Evolutionary conservation across 1,140 invertebrate genomes (phyloP), one percentile per base, ranked within the genome.

Genomic region (Musca vetustissima): DNA sequence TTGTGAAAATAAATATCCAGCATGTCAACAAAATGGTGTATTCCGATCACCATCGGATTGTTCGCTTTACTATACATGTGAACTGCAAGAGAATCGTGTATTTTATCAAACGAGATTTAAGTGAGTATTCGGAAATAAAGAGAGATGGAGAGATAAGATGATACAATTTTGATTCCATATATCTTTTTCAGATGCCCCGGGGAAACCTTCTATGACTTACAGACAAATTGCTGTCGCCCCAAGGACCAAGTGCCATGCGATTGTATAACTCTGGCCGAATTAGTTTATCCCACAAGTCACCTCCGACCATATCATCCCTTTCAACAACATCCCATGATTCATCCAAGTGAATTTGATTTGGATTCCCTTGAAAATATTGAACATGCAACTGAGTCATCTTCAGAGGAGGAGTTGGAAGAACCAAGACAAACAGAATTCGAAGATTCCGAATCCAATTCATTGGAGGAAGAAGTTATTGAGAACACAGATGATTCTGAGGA

Each of bases 61-160:
- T 61, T 75, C 76, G 15, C 28, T 81, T 4, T 83, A 83, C 70
- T 84, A 83, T 65, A 79, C 74, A n/a, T 84, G 83, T 68, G 76
- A 75, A 43, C 69, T 73, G 64, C 76, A 76, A 68, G 17, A 50
- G 1, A 76, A 59, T 66, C 75, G 77, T 14, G 72, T 74, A 36
- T 83, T 81, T 64, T 67, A 80, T 69, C 83, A 83, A 24, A 79
- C 76, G 6, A 76, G 83, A 28, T 80, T 75, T 64, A 81, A 75
- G 71, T 82, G 57, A 72, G 72, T 74, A 64, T 48, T 3, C 19
- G n/a, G 15, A n/a, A n/a, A n/a, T n/a, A n/a, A 25, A 61, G n/a
- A 50, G 14, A 53, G 0, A 14, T 15, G 1, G 8, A 17, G 32
- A n/a, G 8, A 15, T 25, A 36, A 61, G 4, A 28, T 50, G 6